These are phyloP conservation scores for Trachemys scripta DNA, from an alignment of 2,113 vertebrate species.

Conservation along the genomic window DNA sequence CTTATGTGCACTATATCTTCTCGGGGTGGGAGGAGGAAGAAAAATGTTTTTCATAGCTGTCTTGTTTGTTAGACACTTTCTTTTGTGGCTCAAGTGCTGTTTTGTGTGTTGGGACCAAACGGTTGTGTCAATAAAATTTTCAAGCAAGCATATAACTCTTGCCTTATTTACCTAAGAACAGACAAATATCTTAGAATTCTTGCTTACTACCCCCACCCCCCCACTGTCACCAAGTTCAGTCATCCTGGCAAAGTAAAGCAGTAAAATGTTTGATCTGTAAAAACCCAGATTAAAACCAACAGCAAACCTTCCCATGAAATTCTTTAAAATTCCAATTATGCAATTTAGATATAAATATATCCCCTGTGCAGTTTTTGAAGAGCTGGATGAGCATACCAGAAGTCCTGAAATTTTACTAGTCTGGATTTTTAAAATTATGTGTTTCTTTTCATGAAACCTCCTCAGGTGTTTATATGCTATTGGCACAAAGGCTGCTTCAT, in stretches of 20 bases:
- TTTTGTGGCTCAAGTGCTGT: conserved; percentile 84
- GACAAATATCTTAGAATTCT: not conserved
- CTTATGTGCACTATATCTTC: conserved; percentile 71
- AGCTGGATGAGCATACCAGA: not conserved
- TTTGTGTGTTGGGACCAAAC: conserved; percentile 94
- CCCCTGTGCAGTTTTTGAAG: not conserved
- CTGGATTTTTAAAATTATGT: not conserved
- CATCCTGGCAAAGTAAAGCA: not conserved
- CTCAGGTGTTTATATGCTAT: not conserved
- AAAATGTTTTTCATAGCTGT: conserved; percentile 74
- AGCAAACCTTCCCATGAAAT: not conserved
- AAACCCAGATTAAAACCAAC: not conserved
- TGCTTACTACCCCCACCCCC: not conserved
- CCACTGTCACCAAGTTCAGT: not conserved
- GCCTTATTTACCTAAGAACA: conserved; percentile 27
- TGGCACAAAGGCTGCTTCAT: too few species aligned
- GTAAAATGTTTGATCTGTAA: not conserved
- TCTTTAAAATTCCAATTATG: not conserved
- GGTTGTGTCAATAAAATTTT: conserved; percentile 95
- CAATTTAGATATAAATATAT: not conserved
- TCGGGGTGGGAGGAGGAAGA: conserved; percentile 59
- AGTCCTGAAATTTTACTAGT: not conserved
- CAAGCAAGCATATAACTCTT: conserved; percentile 87
- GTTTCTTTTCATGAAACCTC: not conserved
- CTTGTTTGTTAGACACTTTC: conserved; percentile 80